A percentile compares a stretch with the other conserved stretches of the same genome.
Conservation (phyloP, 2,113 vertebrate species). For the Bubo blakistoni region DNA sequence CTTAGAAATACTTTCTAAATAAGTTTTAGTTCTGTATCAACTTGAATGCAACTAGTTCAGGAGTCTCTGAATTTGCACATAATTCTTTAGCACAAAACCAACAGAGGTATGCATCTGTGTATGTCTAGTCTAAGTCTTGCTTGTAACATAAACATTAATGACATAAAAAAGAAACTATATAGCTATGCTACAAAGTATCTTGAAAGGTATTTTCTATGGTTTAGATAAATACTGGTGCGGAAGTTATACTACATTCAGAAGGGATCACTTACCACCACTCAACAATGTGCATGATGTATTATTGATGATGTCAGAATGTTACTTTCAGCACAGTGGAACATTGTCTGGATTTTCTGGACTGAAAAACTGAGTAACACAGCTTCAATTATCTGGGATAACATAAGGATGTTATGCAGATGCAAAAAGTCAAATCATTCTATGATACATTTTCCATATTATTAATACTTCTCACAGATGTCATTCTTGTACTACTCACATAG, state of each 20-base stretch:
- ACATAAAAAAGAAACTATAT: neutral
- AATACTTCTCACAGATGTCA: neutral
- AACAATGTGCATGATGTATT: neutral
- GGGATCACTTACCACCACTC: neutral
- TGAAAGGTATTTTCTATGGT: neutral
- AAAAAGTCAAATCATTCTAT: neutral
- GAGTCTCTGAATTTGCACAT: neutral
- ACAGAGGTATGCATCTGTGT: neutral
- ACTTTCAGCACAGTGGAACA: neutral
- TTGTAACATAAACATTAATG: neutral
- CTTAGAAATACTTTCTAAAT: neutral
- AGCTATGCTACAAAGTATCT: neutral
- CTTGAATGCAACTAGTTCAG: neutral
- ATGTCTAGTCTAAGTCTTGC: neutral
- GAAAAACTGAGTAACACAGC: neutral
- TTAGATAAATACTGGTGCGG: rapidly evolving
- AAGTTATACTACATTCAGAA: neutral
- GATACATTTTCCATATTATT: neutral
- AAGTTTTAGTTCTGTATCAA: neutral
- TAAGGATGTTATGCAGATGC: neutral
- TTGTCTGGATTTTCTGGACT: neutral
- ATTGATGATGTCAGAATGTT: neutral
- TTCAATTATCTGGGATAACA: neutral
- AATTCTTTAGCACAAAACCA: neutral
- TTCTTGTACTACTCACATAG: neutral